phyloP scores from a whole-genome alignment of 1,140 invertebrate genomes.

The Artemia franciscana region DNA sequence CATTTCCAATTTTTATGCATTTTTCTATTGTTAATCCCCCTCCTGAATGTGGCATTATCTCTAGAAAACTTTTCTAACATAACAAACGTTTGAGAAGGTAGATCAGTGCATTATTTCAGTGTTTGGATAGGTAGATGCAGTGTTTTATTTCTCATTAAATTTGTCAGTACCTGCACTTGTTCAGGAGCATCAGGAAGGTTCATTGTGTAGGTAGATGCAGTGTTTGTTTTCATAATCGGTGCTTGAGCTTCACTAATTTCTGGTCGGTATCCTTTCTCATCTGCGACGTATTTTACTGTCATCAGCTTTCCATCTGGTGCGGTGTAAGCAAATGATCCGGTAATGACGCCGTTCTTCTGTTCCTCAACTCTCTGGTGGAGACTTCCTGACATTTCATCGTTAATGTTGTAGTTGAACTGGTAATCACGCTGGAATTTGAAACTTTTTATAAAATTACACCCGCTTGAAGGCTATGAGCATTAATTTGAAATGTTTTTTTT shows the following conservation, averaged over 20 bases:
- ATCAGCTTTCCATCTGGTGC: slow-evolving; percentile 8
- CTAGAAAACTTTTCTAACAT: no score
- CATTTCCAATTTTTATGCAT: no score
- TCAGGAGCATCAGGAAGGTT: slow-evolving; percentile 4
- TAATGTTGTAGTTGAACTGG: slow-evolving; percentile 7
- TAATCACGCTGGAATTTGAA: slow-evolving; percentile 8
- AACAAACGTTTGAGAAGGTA: no score
- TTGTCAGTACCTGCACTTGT: neutral
- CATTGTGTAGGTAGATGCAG: slow-evolving; percentile 4
- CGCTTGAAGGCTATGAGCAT: no score
- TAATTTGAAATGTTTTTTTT: no score
- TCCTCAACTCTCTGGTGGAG: slow-evolving; percentile 3
- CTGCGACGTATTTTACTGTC: slow-evolving; percentile 8
- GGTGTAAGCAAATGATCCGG: slow-evolving; percentile 5
- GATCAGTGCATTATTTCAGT: no score
- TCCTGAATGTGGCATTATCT: no score
- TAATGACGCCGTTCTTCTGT: slow-evolving; percentile 8
- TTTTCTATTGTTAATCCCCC: no score
- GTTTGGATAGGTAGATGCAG: no score
- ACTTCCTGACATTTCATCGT: slow-evolving; percentile 8
- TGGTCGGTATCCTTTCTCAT: slow-evolving; percentile 7
- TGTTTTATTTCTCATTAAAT: neutral
- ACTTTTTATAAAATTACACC: no score
- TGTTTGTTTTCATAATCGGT: neutral
- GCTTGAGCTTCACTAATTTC: slow-evolving; percentile 5